Evolutionary conservation across 2,797 vertebrate genomes (phyloP), one percentile per base, ranked within the genome.

Genomic region (Malacoraja senta): DNA sequence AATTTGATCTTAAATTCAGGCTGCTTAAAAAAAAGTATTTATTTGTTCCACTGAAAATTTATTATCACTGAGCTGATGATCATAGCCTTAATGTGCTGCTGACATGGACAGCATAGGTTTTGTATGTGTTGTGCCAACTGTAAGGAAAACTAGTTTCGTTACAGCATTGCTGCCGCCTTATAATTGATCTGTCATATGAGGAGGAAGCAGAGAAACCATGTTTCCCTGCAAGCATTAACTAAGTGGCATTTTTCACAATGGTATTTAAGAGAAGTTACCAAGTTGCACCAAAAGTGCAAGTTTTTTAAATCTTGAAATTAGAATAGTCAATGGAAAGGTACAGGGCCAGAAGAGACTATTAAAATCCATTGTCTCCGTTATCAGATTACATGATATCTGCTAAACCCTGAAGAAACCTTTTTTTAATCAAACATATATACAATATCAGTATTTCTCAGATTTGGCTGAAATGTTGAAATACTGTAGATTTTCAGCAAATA

Each of bases 1-100:
- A 91, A 91, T 44, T 15, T 72, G 68, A 44, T 72, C 21, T 91
- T 91, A 91, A 72, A 91, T 24, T 91, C 21, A 91, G 68, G 65
- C 88, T 91, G 61, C 63, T 68, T 68, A 38, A 68, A 68, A 2
- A 35, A 17, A 90, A 19, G 12, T 35, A 68, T 38, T 91, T 90
- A 90, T 65, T 90, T 90, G 84, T 88, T 17, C 1, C 63, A 35
- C 68, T 71, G 88, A 38, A 68, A 91, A 72, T 72, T 21, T 65
- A 24, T 71, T 38, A 44, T 44, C 65, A 91, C 3, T 71, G 65
- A 38, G 32, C 21, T 29, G 29, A 71, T 91, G 9, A 19, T 90
- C 86, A 68, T 71, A 44, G 65, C 68, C 9, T 72, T 86, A 63
- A 29, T 58, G 12, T 58, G 63, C 61, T 61, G 29, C 29, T 63